Evolutionary conservation across 2,113 vertebrate species (phyloP), one percentile per base, ranked within the genome.

Genomic region (Hassar affinis): DNA sequence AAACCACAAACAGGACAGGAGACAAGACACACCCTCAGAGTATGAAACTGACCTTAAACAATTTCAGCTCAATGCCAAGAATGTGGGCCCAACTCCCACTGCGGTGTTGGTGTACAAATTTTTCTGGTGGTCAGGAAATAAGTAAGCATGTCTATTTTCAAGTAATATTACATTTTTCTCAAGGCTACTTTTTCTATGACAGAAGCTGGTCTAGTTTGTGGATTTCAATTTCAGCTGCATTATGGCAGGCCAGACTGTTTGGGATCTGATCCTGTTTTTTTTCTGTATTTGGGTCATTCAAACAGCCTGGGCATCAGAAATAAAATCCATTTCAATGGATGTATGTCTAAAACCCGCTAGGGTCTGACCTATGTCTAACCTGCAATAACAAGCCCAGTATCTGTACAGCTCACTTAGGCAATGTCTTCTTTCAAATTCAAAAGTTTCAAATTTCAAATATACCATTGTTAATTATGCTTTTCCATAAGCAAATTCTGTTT

Each of bases 141-240:
- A 18, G 0, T 1, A 30, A 33, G 45, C 30, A 20, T 74, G 49
- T 15, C 15, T 33, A 33, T 52, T 75, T 33, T 75, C 27, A 27
- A 75, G 27, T 47, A 1, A 47, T 30, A 33, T 75, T 51, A 51
- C 47, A 35, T 76, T 82, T 33, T 61, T 20, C 6, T 27, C 27
- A 20, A 9, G 8, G 47, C 66, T 78, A 33, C n/a, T 6, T 66
- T 38, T 52, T 33, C 27, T 68, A 33, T 59, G 22, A 79, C 27
- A 83, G 7, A 33, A 54, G 11, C 38, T 74, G 47, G 22, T 71
- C 17, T 51, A 3, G 68, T 38, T 17, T 49, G n/a, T 12, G 33
- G 25, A 35, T 81, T 82, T 87, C 35, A 85, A 49, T 87, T 77
- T 87, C n/a, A 72, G 62, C 69, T 47, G 84, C 62, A 81, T 84